Conservation (phyloP, 2,113 vertebrate species). For the Centropus unirufus region DNA sequence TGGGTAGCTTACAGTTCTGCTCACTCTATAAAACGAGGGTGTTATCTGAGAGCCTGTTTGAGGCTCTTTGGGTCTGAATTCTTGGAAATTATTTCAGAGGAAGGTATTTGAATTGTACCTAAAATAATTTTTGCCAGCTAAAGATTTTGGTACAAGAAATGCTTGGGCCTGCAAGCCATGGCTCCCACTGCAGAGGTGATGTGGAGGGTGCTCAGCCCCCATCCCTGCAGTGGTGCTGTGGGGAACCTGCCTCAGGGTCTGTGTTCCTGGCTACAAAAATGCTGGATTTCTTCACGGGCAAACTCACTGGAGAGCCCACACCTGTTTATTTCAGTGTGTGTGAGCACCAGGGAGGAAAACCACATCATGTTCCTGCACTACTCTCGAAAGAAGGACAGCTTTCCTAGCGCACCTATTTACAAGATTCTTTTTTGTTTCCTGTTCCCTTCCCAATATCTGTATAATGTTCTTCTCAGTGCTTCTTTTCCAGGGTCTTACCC, state of each 20-base stretch:
- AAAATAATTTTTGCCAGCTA: neutral
- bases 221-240: fast-evolving
- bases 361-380: neutral
- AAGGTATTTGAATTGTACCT: neutral
- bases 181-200: fast-evolving
- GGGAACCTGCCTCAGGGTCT: neutral
- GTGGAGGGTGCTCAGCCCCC: neutral
- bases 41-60: neutral
- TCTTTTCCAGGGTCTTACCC: neutral
- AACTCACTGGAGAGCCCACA: neutral
- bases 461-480: neutral
- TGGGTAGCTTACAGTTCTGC: neutral
- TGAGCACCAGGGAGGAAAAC: neutral
- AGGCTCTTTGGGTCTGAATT: neutral
- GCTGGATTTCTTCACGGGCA: neutral
- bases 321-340: neutral
- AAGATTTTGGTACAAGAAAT: neutral
- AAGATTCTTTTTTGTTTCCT: neutral
- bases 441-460: neutral
- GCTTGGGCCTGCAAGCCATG: neutral
- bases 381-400: neutral
- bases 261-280: neutral
- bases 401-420: neutral
- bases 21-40: neutral
- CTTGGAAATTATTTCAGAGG: neutral